Evolutionary conservation across 2,113 vertebrate genomes (phyloP).

Genomic region (Cathartes aura): DNA sequence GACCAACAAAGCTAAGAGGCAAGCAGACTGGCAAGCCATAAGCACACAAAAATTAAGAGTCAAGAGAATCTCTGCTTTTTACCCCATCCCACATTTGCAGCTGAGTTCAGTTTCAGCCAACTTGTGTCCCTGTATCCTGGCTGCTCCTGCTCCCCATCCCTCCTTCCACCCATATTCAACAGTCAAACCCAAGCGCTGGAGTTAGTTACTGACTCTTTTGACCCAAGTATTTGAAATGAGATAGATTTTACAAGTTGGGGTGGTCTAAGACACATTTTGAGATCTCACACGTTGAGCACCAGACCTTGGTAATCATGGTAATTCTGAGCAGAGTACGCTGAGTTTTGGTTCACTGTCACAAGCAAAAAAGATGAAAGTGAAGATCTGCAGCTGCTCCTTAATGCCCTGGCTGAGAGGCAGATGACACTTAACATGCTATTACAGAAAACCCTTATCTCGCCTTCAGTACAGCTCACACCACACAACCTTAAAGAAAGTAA

Average conservation of each 20-base stretch:
- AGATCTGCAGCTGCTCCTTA: not conserved
- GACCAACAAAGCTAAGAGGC: not conserved
- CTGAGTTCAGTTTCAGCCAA: not conserved
- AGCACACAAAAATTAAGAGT: not conserved
- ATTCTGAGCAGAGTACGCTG: not conserved
- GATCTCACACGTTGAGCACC: not conserved
- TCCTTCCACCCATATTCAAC: not conserved
- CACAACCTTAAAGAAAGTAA: not conserved
- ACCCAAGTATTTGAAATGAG: not conserved
- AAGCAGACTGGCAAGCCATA: not conserved
- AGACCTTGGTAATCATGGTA: not conserved
- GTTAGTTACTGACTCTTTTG: not conserved
- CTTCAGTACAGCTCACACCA: not conserved
- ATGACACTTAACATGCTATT: not conserved
- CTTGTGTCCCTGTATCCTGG: rapidly evolving
- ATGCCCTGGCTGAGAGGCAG: not conserved
- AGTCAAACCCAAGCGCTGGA: rapidly evolving
- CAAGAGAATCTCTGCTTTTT: not conserved
- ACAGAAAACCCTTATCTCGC: rapidly evolving
- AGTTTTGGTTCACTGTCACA: not conserved
- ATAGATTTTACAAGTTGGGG: not conserved
- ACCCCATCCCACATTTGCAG: not conserved
- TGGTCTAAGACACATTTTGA: not conserved
- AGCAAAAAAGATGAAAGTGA: not conserved
- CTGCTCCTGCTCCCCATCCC: not conserved